A percentile compares a stretch with the other conserved stretches of the same genome.
Evolutionary conservation across 2,888 invertebrate species (phyloP).

Genomic region (Eupithecia inturbata): DNA sequence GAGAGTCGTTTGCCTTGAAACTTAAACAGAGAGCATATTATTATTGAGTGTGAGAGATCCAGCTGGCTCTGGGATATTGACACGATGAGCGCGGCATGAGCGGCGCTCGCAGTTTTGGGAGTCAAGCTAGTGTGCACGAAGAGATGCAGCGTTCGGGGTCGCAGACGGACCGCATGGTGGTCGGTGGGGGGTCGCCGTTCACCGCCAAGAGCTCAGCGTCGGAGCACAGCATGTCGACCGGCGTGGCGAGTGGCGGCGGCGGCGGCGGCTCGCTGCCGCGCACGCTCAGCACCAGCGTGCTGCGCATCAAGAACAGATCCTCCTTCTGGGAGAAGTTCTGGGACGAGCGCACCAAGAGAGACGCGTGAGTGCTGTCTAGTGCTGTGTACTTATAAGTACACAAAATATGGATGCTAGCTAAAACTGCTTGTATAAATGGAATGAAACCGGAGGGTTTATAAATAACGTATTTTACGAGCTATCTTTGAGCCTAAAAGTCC

Average conservation of each 20-base stretch:
- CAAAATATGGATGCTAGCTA: neutral
- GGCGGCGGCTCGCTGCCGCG: conserved; percentile 85
- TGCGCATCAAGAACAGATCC: conserved; percentile 90
- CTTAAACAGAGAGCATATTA: conserved; percentile 47
- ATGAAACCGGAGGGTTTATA: conserved; percentile 6
- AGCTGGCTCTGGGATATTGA: conserved; percentile 25
- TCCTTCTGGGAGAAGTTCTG: conserved; percentile 94
- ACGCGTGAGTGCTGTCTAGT: conserved; percentile 86
- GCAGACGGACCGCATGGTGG: conserved; percentile 82
- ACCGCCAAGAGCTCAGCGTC: conserved; percentile 78
- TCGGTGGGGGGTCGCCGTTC: conserved; percentile 62
- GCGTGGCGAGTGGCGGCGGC: conserved; percentile 77
- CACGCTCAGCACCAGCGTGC: conserved; percentile 91
- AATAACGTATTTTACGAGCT: conserved; percentile 3
- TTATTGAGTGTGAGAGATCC: conserved; percentile 40
- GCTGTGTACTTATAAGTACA: neutral
- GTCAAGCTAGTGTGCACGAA: conserved; percentile 22
- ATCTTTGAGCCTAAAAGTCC: conserved; percentile 9
- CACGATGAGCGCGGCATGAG: conserved; percentile 28
- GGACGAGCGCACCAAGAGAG: conserved; percentile 87
- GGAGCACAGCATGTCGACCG: conserved; percentile 82
- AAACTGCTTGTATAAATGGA: neutral
- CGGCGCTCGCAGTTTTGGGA: neutral
- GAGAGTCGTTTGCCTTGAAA: conserved; percentile 47
- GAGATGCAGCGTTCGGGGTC: conserved; percentile 83